Evolutionary conservation across 2,888 invertebrate genomes (phyloP), one percentile per base, ranked within the genome.

Genomic region (Cheilosia variabilis): DNA sequence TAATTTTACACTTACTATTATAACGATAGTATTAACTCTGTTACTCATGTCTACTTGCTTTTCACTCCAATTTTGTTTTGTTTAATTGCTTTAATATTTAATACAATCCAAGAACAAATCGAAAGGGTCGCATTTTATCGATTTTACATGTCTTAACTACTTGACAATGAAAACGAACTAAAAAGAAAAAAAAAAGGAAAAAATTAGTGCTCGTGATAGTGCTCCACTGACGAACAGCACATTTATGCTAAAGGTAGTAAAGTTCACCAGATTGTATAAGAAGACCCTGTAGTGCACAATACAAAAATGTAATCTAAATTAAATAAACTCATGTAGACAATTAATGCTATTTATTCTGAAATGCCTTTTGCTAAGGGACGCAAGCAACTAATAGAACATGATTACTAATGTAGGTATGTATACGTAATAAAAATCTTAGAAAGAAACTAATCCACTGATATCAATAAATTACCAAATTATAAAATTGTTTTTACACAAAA

Each of bases 141-240:
- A 68, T 68, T 68, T 68, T 68, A 13, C 55, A 41, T 47, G 34
- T 43, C 55, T 7, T 41, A n/a, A n/a, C n/a, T n/a, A 24, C 9
- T 68, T 57, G 68, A 34, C 55, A 68, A 57, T 68, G 68, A 68
- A 68, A 41, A 53, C 10, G 24, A 53, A 24, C 31, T 45, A 45
- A 31, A 57, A 27, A 43, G 45, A 43, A 24, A 37, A 22, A 24
- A 45, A 31, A 57, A 27, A 43, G 45, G 31, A 24, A 37, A 22
- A 24, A 34, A 17, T 37, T 9, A 43, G 15, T n/a, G 5, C n/a
- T 15, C 2, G 27, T 6, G 27, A 27, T 41, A 5, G 10, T 22
- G 19, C 22, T 37, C 0, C n/a, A n/a, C 6, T n/a, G 41, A 13
- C 43, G 5, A 34, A 34, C 41, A 58, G 58, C 58, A 43, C 24